Conservation (phyloP, 2,888 invertebrate genomes). For the Clistopyga incitator region DNA sequence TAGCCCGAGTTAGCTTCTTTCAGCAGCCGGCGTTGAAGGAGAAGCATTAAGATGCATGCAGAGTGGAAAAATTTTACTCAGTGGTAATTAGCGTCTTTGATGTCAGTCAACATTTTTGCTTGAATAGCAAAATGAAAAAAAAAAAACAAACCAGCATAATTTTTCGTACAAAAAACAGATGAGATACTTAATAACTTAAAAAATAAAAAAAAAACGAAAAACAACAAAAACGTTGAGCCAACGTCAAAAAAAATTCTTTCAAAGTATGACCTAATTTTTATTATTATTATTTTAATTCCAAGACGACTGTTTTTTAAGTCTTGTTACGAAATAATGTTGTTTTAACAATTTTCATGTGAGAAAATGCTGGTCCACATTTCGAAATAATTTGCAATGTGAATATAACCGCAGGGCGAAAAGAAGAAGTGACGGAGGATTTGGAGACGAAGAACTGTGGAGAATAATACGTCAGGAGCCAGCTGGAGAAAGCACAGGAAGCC, state of each 20-base stretch:
- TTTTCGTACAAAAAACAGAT: too few relatives aligned
- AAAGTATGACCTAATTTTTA: too few relatives aligned
- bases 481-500: conserved; percentile 41
- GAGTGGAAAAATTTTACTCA: neutral
- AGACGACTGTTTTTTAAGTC: too few relatives aligned
- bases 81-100: neutral
- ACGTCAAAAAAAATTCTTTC: too few relatives aligned
- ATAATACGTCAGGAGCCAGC: conserved; percentile 15
- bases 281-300: too few relatives aligned
- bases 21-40: neutral
- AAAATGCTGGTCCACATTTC: neutral
- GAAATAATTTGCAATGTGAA: conserved; percentile 8
- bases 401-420: neutral
- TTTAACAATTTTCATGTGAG: neutral
- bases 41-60: neutral
- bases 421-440: neutral
- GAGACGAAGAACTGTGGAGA: neutral
- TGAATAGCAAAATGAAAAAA: too few relatives aligned
- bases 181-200: too few relatives aligned
- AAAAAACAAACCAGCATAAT: too few relatives aligned
- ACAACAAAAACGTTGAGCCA: too few relatives aligned
- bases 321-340: too few relatives aligned
- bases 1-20: neutral
- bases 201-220: too few relatives aligned
- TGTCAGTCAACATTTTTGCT: neutral